Percentiles rank a stretch among this genome's conserved stretches.
phyloP scores from a whole-genome alignment of 2,888 invertebrate genomes.

The Chrysopilus asiliformis region DNA sequence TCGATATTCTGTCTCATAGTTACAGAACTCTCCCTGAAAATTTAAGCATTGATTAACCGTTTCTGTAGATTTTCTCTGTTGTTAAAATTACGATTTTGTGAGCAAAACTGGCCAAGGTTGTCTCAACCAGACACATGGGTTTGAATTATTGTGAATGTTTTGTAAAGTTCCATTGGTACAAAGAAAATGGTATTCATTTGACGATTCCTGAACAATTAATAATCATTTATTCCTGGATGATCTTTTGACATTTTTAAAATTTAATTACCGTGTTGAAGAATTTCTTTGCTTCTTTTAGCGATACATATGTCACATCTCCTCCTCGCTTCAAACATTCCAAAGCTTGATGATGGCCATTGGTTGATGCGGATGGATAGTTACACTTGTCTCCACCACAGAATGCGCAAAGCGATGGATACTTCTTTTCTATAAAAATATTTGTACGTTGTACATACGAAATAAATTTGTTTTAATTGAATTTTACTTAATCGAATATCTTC shows the following conservation, averaged over 20 bases:
- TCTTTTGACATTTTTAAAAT: neutral
- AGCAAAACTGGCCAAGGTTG: constrained; percentile 51
- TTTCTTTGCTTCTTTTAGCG: constrained; percentile 29
- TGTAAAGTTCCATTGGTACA: constrained; percentile 26
- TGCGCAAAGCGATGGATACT: constrained; percentile 42
- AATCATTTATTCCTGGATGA: too few species aligned
- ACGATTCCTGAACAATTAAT: too few species aligned
- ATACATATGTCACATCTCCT: constrained; percentile 45
- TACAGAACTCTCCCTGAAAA: constrained; percentile 16
- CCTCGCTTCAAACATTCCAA: constrained; percentile 39
- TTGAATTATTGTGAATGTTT: constrained; percentile 17
- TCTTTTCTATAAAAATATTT: constrained; percentile 36
- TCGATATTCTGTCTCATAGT: constrained; percentile 16
- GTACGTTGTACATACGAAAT: neutral
- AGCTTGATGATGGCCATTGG: constrained; percentile 36
- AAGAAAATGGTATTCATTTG: constrained; percentile 21
- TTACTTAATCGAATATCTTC: constrained; percentile 47
- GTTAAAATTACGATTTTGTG: too few species aligned
- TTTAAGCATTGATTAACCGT: neutral
- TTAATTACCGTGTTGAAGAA: constrained; percentile 27
- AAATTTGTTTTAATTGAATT: constrained; percentile 22
- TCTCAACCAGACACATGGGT: constrained; percentile 46
- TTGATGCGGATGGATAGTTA: neutral
- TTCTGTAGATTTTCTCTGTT: neutral
- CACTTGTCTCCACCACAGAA: constrained; percentile 21